Conservation (phyloP, 2,113 vertebrate genomes). For the Xenopus borealis region DNA sequence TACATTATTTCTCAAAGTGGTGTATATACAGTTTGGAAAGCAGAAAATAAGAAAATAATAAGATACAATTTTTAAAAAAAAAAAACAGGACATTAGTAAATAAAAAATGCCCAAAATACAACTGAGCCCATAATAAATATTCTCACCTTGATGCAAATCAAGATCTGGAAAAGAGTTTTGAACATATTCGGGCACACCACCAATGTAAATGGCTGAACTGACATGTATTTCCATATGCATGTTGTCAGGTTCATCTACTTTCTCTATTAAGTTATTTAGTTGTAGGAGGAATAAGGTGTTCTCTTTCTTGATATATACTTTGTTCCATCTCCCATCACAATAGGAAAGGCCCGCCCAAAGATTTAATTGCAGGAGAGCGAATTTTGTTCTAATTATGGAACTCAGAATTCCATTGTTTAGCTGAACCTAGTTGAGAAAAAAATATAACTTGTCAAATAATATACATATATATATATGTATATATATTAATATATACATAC, state of each 20-base stretch:
- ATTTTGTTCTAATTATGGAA: slow-evolving; percentile 65
- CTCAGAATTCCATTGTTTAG: slow-evolving; percentile 77
- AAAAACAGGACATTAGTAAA: too few species aligned
- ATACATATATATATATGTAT: too few species aligned
- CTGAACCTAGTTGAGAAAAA: slow-evolving; percentile 67
- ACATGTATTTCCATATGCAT: slow-evolving; percentile 57
- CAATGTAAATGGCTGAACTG: slow-evolving; percentile 76
- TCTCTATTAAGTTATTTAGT: slow-evolving; percentile 69
- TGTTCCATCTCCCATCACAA: slow-evolving; percentile 84
- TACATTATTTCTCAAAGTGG: too few species aligned
- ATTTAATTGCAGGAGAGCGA: slow-evolving; percentile 63
- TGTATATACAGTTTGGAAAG: too few species aligned
- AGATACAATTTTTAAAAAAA: not conserved
- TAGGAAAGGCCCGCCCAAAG: slow-evolving; percentile 81
- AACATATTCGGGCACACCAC: slow-evolving; percentile 73
- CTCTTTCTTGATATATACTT: slow-evolving; percentile 67
- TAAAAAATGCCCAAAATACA: too few species aligned
- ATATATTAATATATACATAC: too few species aligned
- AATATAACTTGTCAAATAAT: slow-evolving; percentile 4
- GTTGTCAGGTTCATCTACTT: slow-evolving; percentile 24
- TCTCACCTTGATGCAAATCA: slow-evolving; percentile 74
- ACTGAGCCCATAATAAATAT: too few species aligned
- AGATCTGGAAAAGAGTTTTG: slow-evolving; percentile 57
- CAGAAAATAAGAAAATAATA: not conserved
- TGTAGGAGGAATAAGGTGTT: slow-evolving; percentile 60